A percentile compares a stretch with the other conserved stretches of the same genome.
phyloP scores from a whole-genome alignment of 2,888 invertebrate genomes.

The Carterocephalus palaemon region DNA sequence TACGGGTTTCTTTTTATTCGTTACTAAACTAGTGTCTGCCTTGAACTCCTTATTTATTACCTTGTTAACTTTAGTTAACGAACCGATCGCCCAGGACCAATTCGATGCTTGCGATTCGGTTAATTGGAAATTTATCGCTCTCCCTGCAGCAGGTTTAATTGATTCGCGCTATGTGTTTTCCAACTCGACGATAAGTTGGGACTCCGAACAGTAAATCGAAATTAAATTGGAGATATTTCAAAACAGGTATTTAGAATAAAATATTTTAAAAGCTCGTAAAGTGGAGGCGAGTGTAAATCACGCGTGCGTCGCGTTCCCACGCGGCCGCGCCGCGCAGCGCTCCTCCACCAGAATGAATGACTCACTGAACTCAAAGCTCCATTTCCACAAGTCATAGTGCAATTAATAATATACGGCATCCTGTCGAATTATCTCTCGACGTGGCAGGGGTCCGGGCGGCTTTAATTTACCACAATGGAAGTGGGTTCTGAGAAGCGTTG shows the following conservation, averaged over 20 bases:
- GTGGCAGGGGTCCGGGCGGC: conserved; percentile 78
- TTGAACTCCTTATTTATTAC: conserved; percentile 69
- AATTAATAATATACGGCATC: conserved; percentile 80
- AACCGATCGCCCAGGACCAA: conserved; percentile 61
- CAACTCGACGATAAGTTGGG: conserved; percentile 40
- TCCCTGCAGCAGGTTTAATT: conserved; percentile 60
- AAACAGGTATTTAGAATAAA: conserved; percentile 43
- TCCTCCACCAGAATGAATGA: conserved; percentile 71
- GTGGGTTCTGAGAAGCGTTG: conserved; percentile 75
- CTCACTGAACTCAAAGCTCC: conserved; percentile 74
- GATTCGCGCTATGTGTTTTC: conserved; percentile 58
- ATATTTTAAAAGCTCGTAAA: conserved; percentile 51
- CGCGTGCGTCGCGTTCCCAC: conserved; percentile 66
- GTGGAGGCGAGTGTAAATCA: conserved; percentile 54
- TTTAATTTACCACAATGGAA: conserved; percentile 79
- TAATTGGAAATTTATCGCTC: conserved; percentile 71
- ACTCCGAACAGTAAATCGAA: conserved; percentile 43
- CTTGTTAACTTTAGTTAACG: conserved; percentile 78
- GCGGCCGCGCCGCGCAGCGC: conserved; percentile 53
- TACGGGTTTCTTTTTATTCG: conserved; percentile 73
- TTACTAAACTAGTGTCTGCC: conserved; percentile 60
- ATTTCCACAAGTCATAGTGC: conserved; percentile 80
- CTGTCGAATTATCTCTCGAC: conserved; percentile 78
- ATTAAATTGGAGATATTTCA: conserved; percentile 45
- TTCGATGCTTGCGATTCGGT: conserved; percentile 52